Evolutionary conservation across 1,140 invertebrate species (phyloP).

Genomic region (Drosophila bifasciata): DNA sequence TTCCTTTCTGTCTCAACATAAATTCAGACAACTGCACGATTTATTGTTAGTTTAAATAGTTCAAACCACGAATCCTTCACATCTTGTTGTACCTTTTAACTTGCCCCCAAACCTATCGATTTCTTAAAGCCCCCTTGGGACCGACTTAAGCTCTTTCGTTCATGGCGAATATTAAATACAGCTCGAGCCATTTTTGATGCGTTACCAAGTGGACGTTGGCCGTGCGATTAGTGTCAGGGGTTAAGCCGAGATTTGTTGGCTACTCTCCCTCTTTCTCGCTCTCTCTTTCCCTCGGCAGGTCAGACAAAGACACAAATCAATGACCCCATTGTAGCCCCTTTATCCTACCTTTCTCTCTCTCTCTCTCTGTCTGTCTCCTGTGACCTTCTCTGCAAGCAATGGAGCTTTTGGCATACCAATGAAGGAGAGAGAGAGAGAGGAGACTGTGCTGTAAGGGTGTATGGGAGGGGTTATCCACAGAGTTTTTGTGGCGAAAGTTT

Average conservation of each 20-base stretch:
- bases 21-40: too few relatives aligned
- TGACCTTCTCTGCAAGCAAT: slow-evolving; percentile 2
- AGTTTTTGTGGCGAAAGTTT: slow-evolving; percentile 54
- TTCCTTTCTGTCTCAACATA: too few relatives aligned
- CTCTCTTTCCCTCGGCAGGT: slow-evolving; percentile 36
- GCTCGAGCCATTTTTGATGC: slow-evolving; percentile 13
- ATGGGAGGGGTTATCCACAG: slow-evolving; percentile 15
- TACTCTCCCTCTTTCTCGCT: slow-evolving; percentile 3
- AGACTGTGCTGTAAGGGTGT: slow-evolving; percentile 3
- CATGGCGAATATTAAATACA: slow-evolving; percentile 26
- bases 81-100: not conserved
- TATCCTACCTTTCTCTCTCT: too few relatives aligned
- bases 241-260: slow-evolving; percentile 13
- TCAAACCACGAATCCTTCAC: too few relatives aligned
- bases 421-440: slow-evolving; percentile 3
- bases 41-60: too few relatives aligned
- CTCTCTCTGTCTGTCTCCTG: not conserved
- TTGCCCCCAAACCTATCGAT: not conserved
- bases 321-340: slow-evolving; percentile 1
- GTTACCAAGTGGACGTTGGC: not conserved
- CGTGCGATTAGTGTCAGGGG: not conserved
- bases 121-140: not conserved
- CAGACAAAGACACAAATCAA: slow-evolving; percentile 21
- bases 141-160: slow-evolving; percentile 6
- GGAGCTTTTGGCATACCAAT: slow-evolving; percentile 63